phyloP scores from a whole-genome alignment of 2,888 invertebrate genomes.

The Apantesis nais region DNA sequence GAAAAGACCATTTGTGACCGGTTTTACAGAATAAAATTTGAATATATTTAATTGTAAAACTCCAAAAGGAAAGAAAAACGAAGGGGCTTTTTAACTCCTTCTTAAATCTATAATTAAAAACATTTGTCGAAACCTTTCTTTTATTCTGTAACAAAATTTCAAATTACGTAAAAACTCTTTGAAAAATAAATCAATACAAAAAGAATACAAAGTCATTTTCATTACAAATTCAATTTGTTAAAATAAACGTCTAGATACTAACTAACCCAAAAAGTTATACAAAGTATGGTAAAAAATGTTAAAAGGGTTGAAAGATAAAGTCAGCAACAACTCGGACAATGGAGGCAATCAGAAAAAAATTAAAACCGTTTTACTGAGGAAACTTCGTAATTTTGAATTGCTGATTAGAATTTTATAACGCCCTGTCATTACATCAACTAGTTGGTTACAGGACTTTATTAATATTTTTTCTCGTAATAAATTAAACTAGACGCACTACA shows the following conservation, averaged over 20 bases:
- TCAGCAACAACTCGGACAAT: constrained; percentile 54
- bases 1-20: not conserved
- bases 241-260: constrained; percentile 53
- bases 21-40: not conserved
- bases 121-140: constrained; percentile 8
- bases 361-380: constrained; percentile 31
- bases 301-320: constrained; percentile 58
- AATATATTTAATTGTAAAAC: not conserved
- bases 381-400: constrained; percentile 41
- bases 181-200: constrained; percentile 34
- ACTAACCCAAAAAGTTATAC: constrained; percentile 51
- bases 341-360: constrained; percentile 57
- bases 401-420: constrained; percentile 27
- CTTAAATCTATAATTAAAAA: constrained; percentile 14
- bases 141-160: constrained; percentile 23
- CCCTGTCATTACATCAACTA: constrained; percentile 10
- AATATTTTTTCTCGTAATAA: not conserved
- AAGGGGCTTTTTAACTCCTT: constrained; percentile 4
- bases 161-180: constrained; percentile 23
- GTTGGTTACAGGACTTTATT: not conserved
- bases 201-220: constrained; percentile 48
- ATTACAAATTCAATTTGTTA: constrained; percentile 52
- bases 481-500: not conserved
- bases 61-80: not conserved
- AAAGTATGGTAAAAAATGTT: constrained; percentile 49